Evolutionary conservation across 1,140 invertebrate genomes (phyloP).

Genomic region (Pseudomyrmex gracilis): DNA sequence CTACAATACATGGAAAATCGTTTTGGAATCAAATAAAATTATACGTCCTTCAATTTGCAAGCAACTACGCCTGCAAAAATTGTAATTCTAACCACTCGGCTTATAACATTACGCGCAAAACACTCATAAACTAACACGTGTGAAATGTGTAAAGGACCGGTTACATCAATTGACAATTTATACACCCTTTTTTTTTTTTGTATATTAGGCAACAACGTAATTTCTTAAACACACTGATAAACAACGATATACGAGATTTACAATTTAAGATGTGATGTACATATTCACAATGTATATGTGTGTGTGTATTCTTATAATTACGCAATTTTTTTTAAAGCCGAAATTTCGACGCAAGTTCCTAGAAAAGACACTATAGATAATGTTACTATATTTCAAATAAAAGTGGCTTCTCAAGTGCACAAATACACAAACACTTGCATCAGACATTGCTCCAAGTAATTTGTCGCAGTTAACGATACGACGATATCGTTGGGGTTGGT

Average conservation of each 20-base stretch:
- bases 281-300: not conserved
- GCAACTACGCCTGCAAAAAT: not conserved
- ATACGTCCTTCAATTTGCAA: conserved; percentile 7
- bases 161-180: conserved; percentile 15
- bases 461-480: too few relatives aligned
- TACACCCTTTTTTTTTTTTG: not conserved
- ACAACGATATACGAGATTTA: not conserved
- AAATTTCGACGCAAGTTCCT: not conserved
- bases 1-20: conserved; percentile 39
- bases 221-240: not conserved
- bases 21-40: conserved; percentile 8
- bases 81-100: not conserved
- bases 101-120: conserved; percentile 3
- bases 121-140: not conserved
- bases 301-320: conserved; percentile 32
- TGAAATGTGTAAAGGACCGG: not conserved
- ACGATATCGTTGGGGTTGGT: not conserved
- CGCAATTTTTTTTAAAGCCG: conserved; percentile 32
- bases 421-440: not conserved
- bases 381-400: conserved; percentile 4
- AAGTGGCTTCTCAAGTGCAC: conserved; percentile 17
- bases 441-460: conserved; percentile 31
- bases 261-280: not conserved
- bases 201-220: not conserved
- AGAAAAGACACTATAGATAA: not conserved